Base-by-base conservation (phyloP, 2,888 invertebrate genomes). In the Clanis bilineata region DNA sequence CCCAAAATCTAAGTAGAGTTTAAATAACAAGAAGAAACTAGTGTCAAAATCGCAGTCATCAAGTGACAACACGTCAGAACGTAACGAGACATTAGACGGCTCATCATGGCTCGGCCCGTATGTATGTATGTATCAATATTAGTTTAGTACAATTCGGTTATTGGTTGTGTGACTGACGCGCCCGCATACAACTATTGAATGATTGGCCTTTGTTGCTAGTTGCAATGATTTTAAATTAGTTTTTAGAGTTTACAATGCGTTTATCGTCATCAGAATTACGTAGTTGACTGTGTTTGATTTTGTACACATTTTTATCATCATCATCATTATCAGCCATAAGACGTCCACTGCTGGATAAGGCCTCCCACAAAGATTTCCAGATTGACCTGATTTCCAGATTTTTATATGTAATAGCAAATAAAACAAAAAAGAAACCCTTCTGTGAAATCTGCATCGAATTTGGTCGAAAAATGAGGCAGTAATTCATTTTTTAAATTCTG, bases 101-200 rank as follows among this genome's bases (percentile, higher is more conserved):
- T 57, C 41, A 51, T 22, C 61, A 61, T 54, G 25, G 54, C 54
- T 57, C 41, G 41, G 32, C 61, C 61, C 61, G 57, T 61, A 61
- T 61, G 23, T 51, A 61, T 61, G 23, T 51, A 12, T 23, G 45
- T 45, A 51, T 3, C 51, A 51, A 51, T 51, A 28, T 51, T 32
- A 51, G 51, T 28, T 18, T 7, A 18, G 12, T n/a, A 51, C 43
- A 25, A 25, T 45, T 25, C 25, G 38, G 47, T 41, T 28, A 41
- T 41, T 41, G 25, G 23, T 28, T 12, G 54, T 28, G 15, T 54
- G 54, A 55, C 39, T 43, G 54, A 59, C 54, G 23, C 18, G 41
- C 59, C 59, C 59, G 59, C 59, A 59, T 59, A 1, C 28, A 22
- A 43, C 18, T 43, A 32, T 25, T 51, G n/a, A 18, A 23, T 45